Evolutionary conservation across 2,797 vertebrate genomes (phyloP).

Genomic region (Pseudochaenichthys georgianus): DNA sequence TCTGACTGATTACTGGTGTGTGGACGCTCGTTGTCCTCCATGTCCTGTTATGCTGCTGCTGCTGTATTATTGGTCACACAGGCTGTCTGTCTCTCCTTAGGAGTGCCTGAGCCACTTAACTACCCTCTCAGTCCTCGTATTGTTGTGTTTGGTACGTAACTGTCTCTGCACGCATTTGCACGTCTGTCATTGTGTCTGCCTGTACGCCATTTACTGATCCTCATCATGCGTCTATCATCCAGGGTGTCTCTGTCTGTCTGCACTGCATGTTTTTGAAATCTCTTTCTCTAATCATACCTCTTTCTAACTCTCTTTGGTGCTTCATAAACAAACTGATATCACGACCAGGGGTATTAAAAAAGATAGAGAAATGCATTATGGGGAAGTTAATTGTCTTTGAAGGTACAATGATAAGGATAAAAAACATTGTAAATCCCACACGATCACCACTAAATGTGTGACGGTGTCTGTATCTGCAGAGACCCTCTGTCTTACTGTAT

Average conservation of each 20-base stretch:
- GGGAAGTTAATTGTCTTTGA: constrained; percentile 2
- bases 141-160: constrained; percentile 89
- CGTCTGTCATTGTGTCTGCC: constrained; percentile 38
- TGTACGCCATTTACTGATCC: constrained; percentile 13
- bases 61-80: constrained; percentile 73
- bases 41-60: constrained; percentile 63
- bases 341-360: constrained; percentile 1
- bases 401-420: no score
- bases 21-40: constrained; percentile 43
- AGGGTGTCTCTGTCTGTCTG: neutral
- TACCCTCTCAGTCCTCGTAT: constrained; percentile 88
- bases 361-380: neutral
- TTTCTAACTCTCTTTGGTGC: neutral
- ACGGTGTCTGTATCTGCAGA: no score
- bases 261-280: constrained; percentile 37
- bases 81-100: constrained; percentile 84
- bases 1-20: constrained; percentile 42
- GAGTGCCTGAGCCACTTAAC: constrained; percentile 80
- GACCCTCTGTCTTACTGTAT: no score
- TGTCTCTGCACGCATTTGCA: constrained; percentile 62
- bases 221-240: constrained; percentile 10
- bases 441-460: no score
- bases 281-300: constrained; percentile 14
- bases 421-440: no score
- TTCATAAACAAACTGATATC: constrained; percentile 16